Evolutionary conservation across 2,113 vertebrate genomes (phyloP), one percentile per base, ranked within the genome.

Genomic region (Urocitellus parryii): DNA sequence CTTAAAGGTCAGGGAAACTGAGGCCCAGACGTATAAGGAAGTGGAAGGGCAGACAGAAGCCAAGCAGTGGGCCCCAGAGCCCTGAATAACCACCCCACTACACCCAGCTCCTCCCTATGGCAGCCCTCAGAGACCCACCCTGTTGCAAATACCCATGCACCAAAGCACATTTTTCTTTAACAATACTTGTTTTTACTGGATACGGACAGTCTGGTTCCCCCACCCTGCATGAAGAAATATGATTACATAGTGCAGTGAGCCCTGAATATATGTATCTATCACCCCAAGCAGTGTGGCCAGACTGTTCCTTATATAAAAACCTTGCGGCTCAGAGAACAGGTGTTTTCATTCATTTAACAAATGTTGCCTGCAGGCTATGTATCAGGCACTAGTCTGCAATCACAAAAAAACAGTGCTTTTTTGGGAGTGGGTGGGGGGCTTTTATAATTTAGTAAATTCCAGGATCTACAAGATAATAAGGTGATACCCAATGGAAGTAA

Each of bases 381-480:
- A 12, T 12, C 39, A 22, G 27, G 86, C 67, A 34, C 25, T 8
- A 7, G 10, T 72, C 56, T 58, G 18, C 34, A 16, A 72, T 25
- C 16, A 9, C 14, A 22, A 34, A 76, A 53, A 53, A 16, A 27
- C 29, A 3, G 20, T 9, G 39, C 51, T 53, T 53, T 53, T 53
- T 51, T 42, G 39, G 42, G 42, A 6, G 42, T 5, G 42, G 42
- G 5, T 42, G 42, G 42, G 42, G 42, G 5, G 39, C 39, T 42
- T 42, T 42, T 42, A 42, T 42, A 81, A 25, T 65, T 70, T 53
- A 82, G 67, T 88, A 77, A 84, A 70, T 42, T 17, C 42, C n/a
- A 70, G 12, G 2, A 70, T 79, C 29, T 65, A 53, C 42, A 92
- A 74, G 34, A 88, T 92, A 34, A 88, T 92, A 95, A 82, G 24